Conservation (phyloP, 2,888 invertebrate genomes). For the Aelia acuminata region DNA sequence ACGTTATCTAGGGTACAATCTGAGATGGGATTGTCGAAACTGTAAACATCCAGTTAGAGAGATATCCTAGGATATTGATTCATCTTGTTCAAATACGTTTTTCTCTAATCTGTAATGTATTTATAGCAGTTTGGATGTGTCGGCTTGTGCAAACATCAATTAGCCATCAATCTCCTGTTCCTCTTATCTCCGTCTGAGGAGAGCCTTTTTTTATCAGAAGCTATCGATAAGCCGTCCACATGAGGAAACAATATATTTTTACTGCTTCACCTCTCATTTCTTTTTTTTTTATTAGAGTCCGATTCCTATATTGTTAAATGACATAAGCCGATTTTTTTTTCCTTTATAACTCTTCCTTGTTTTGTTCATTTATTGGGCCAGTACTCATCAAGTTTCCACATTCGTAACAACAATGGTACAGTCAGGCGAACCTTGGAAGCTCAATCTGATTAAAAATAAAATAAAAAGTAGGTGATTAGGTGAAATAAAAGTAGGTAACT, state of each 20-base stretch:
- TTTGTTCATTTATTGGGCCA: no score
- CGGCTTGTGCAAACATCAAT: slow-evolving; percentile 45
- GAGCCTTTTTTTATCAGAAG: slow-evolving; percentile 31
- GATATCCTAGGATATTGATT: slow-evolving; percentile 40
- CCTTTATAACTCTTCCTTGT: no score
- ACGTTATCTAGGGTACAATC: slow-evolving; percentile 9
- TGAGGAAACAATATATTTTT: slow-evolving; percentile 17
- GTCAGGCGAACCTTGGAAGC: no score
- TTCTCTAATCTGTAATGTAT: slow-evolving; percentile 43
- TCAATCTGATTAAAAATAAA: no score
- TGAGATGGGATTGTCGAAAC: slow-evolving; percentile 1
- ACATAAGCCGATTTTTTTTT: no score
- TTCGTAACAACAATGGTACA: no score
- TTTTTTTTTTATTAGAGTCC: neutral
- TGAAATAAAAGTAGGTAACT: no score
- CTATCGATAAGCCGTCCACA: neutral
- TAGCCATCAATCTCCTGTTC: slow-evolving; percentile 36
- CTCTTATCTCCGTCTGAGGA: neutral
- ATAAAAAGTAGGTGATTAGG: no score
- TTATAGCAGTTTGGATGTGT: slow-evolving; percentile 49
- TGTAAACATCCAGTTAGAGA: slow-evolving; percentile 11
- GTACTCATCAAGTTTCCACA: no score
- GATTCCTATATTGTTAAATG: no score
- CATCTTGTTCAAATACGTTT: slow-evolving; percentile 46
- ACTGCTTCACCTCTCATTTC: neutral